Evolutionary conservation across 2,888 invertebrate genomes (phyloP).

Genomic region (Clitarchus hookeri): DNA sequence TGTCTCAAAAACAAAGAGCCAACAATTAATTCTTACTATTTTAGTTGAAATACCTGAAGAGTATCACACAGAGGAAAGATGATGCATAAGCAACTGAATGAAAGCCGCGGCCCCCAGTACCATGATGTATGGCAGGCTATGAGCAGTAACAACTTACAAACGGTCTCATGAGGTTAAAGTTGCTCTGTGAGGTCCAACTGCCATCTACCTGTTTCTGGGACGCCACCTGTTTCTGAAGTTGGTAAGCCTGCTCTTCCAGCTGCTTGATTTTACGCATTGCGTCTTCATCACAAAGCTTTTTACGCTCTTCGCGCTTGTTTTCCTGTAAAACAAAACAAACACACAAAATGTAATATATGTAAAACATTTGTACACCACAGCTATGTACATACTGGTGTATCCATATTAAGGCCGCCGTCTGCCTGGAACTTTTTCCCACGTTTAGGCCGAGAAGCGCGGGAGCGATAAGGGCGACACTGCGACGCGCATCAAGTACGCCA

Average conservation of each 20-base stretch:
- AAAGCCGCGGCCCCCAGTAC: conserved; percentile 11
- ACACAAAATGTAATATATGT: no score
- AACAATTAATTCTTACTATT: neutral
- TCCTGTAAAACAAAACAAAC: conserved; percentile 60
- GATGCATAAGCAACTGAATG: conserved; percentile 33
- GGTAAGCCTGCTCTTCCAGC: conserved; percentile 90
- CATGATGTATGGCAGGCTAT: conserved; percentile 25
- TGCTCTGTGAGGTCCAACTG: conserved; percentile 44
- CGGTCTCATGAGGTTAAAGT: conserved; percentile 44
- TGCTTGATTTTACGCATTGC: conserved; percentile 92
- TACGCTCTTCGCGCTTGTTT: conserved; percentile 86
- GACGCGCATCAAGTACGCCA: no score
- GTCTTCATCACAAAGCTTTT: conserved; percentile 93
- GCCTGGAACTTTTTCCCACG: no score
- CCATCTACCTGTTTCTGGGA: conserved; percentile 74
- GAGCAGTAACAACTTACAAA: conserved; percentile 41
- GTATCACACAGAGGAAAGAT: conserved; percentile 18
- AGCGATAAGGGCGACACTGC: no score
- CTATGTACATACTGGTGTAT: no score
- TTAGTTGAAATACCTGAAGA: conserved; percentile 9
- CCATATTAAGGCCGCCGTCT: no score
- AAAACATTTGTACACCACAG: no score
- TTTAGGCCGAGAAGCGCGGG: no score
- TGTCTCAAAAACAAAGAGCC: neutral
- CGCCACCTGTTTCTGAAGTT: conserved; percentile 88